Evolutionary conservation across 2,888 invertebrate genomes (phyloP).

Genomic region (Mactromeris polynyma): DNA sequence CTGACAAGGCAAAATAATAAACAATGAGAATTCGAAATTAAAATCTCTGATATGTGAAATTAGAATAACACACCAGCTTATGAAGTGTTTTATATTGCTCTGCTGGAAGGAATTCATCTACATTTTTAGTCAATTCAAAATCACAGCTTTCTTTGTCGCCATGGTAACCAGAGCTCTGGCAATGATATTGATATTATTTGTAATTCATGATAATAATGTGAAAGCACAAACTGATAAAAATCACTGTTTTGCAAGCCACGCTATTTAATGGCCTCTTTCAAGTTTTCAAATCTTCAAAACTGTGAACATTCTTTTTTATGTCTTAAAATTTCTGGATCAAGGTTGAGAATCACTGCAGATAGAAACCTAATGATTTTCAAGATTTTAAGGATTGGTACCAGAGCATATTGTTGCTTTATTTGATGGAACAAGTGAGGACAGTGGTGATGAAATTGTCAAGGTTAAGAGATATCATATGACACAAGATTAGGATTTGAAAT

Average conservation of each 20-base stretch:
- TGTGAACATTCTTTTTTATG: too few relatives aligned
- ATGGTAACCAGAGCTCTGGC: not conserved
- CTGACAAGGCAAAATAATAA: not conserved
- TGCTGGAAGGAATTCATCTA: not conserved
- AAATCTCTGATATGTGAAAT: not conserved
- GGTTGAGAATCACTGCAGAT: not conserved
- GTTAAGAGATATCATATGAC: too few relatives aligned
- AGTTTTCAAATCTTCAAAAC: not conserved
- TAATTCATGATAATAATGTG: conserved; percentile 5
- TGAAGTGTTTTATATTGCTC: not conserved
- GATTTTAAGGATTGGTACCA: not conserved
- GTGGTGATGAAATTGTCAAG: not conserved
- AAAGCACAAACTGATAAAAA: not conserved
- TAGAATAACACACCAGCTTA: not conserved
- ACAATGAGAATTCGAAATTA: not conserved
- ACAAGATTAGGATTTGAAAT: too few relatives aligned
- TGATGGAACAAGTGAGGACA: not conserved
- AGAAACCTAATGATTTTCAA: not conserved
- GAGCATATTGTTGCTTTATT: not conserved
- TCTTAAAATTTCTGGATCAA: not conserved
- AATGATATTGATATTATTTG: conserved; percentile 9
- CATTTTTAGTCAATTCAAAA: not conserved
- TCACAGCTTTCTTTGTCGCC: not conserved
- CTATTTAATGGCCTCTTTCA: not conserved
- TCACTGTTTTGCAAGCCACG: not conserved